Evolutionary conservation across 2,797 vertebrate genomes (phyloP).

Genomic region (Eleutherodactylus coqui): DNA sequence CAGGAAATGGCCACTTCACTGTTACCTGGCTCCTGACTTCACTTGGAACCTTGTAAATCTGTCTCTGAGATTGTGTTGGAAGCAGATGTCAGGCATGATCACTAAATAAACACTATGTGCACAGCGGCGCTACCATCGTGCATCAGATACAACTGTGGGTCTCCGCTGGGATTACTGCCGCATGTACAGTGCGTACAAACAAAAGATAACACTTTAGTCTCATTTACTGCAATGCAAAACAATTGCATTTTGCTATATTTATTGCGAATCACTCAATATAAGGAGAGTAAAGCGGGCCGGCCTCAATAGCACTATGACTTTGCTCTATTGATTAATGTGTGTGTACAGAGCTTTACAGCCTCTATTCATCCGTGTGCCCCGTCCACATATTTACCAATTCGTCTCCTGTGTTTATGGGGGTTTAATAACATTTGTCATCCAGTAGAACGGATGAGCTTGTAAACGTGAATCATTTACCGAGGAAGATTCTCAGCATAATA

Average conservation of each 20-base stretch:
- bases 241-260: no score
- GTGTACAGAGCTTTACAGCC: constrained; percentile 27
- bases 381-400: constrained; percentile 46
- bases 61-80: constrained; percentile 56
- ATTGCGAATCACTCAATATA: no score
- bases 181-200: neutral
- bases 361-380: neutral
- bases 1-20: constrained; percentile 60
- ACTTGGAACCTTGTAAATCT: constrained; percentile 61
- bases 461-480: constrained; percentile 77
- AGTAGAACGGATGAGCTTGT: constrained; percentile 37
- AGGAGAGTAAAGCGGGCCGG: neutral
- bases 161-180: no score
- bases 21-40: constrained; percentile 66
- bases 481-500: constrained; percentile 72
- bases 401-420: constrained; percentile 41
- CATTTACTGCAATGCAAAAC: neutral
- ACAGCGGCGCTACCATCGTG: neutral
- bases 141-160: neutral
- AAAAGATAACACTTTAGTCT: neutral
- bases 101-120: constrained; percentile 47
- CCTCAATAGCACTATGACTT: constrained; percentile 2
- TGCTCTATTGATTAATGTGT: constrained; percentile 27
- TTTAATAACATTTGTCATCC: constrained; percentile 45
- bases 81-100: constrained; percentile 68